Evolutionary conservation across 1,140 invertebrate species (phyloP).

Genomic region (Megathymus violae): DNA sequence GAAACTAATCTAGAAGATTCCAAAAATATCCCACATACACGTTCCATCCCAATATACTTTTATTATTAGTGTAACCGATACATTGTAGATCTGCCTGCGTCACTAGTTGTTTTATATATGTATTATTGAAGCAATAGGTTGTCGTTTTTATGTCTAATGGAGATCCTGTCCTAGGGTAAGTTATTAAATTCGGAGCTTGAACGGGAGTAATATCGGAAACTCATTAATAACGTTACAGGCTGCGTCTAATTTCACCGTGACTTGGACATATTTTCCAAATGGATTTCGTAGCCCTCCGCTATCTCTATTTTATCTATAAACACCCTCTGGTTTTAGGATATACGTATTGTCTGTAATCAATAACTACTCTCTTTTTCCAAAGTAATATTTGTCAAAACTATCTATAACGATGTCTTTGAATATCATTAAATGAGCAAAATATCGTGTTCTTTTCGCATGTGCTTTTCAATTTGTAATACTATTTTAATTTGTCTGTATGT

Average conservation of each 20-base stretch:
- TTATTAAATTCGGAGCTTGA: conserved; percentile 57
- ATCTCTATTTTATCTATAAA: conserved; percentile 36
- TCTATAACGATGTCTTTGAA: no score
- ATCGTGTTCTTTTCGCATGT: no score
- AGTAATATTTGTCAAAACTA: conserved; percentile 16
- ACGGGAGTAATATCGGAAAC: conserved; percentile 64
- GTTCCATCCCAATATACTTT: no score
- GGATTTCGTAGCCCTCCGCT: conserved; percentile 40
- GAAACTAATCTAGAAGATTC: no score
- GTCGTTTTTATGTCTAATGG: conserved; percentile 30
- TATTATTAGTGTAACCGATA: no score
- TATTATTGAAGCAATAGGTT: conserved; percentile 12
- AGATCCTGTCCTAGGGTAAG: conserved; percentile 37
- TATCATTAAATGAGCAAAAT: no score
- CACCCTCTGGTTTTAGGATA: conserved; percentile 4
- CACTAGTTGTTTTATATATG: conserved; percentile 4
- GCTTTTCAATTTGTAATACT: no score
- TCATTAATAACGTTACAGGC: conserved; percentile 72
- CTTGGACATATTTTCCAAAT: conserved; percentile 60
- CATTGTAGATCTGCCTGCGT: no score
- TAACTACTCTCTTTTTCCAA: conserved; percentile 14
- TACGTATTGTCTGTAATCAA: conserved; percentile 28
- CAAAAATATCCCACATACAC: no score
- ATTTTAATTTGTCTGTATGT: no score
- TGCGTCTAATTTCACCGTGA: conserved; percentile 67